A percentile compares a stretch with the other conserved stretches of the same genome.
Conservation (phyloP, 2,888 invertebrate species). For the Stramonita haemastoma region DNA sequence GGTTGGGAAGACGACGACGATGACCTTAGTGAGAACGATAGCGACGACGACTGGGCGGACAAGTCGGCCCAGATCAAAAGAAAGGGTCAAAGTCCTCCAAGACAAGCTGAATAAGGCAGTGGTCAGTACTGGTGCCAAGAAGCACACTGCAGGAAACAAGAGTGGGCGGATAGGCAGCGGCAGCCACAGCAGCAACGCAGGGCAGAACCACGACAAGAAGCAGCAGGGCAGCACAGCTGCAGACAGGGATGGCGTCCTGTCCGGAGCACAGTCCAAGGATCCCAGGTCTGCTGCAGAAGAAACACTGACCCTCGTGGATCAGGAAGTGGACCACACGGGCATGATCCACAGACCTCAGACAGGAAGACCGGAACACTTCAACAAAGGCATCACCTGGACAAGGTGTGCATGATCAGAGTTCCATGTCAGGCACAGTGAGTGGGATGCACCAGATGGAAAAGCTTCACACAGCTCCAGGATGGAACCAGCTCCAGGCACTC, state of each 20-base stretch:
- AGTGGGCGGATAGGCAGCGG: not conserved
- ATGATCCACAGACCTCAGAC: not conserved
- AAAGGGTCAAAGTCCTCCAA: not conserved
- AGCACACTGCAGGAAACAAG: constrained; percentile 12
- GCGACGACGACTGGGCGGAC: not conserved
- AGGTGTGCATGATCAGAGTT: not conserved
- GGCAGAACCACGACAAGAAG: not conserved
- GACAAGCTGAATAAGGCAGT: not conserved
- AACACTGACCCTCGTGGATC: not conserved
- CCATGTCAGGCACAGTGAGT: not conserved
- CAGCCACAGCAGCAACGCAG: not conserved
- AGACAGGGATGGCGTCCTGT: not conserved
- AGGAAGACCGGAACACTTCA: not conserved
- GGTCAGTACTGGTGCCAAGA: not conserved
- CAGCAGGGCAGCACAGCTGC: not conserved
- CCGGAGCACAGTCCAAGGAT: not conserved
- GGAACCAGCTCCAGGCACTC: not conserved
- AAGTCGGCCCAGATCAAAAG: not conserved
- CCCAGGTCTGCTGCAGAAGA: not conserved
- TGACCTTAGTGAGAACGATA: not conserved
- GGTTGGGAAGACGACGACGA: not conserved
- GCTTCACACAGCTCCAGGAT: not conserved
- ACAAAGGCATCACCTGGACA: not conserved
- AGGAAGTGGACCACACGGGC: not conserved
- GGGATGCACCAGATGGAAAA: not conserved